Evolutionary conservation across 1,140 invertebrate genomes (phyloP), one percentile per base, ranked within the genome.

Genomic region (Neocloeon triangulifer): DNA sequence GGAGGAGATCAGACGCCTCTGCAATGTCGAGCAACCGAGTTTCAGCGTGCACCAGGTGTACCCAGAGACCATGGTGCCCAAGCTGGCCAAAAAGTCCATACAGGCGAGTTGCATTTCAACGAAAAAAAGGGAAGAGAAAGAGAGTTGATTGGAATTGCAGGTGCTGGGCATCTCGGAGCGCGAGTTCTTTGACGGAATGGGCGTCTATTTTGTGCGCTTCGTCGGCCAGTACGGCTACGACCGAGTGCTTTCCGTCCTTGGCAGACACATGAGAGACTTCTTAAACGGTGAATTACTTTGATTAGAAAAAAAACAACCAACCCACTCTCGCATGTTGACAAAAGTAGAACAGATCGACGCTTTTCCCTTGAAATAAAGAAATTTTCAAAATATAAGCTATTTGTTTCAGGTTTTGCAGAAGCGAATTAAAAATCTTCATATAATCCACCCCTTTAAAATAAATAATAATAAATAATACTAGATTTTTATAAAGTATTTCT

Each of bases 181-280:
- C 18, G 78, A 86, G 41, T 85, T 89, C 44, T 81, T 88, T 58
- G 80, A 84, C 44, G 70, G 74, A 41, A 81, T 89, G 76, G 84
- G 84, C 4, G 74, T 80, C 2, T 76, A 79, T 47, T 89, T 88
- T 53, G 78, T 88, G 4, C 68, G 74, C 23, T 88, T 85, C 47
- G 77, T 88, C 1, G 75, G 82, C n/a, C 82, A 91, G 44, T 94
- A 91, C 48, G 86, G 86, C 4, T 94, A 95, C 52, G 86, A 94
- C 50, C 59, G 78, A 36, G 79, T 91, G 1, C 51, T 91, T 3
- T 84, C 79, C 12, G 82, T 89, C 1, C 58, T 89, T 5, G 84
- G 89, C 2, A 62, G 88, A 5, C 80, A 94, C 47, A 82, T 96
- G 66, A 56, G 88, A 34, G 89, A 95, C 52, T 96, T 96, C 50